Conservation (phyloP, 1,140 invertebrate genomes). For the Cydia strobilella region DNA sequence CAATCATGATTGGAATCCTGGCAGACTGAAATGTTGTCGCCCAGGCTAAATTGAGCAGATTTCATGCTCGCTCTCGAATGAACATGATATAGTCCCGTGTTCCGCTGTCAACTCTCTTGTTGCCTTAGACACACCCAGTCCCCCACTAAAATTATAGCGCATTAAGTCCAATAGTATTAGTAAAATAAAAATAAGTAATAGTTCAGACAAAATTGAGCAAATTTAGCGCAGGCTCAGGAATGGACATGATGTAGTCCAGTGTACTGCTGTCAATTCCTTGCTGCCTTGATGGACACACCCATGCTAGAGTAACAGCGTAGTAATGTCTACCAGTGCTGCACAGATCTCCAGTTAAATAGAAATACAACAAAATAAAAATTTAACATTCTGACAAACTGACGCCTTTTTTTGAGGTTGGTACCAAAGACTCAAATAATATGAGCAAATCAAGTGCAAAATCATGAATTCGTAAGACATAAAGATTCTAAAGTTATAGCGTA, state of each 20-base stretch:
- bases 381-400: too few species aligned
- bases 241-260: constrained; percentile 55
- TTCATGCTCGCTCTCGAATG: too few species aligned
- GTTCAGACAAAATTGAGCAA: neutral
- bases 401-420: too few species aligned
- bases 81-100: constrained; percentile 38
- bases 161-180: neutral
- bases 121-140: constrained; percentile 69
- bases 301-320: constrained; percentile 33
- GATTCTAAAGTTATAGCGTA: too few species aligned
- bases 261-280: constrained; percentile 58
- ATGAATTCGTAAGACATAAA: too few species aligned
- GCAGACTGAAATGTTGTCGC: too few species aligned
- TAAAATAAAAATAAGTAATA: neutral
- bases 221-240: constrained; percentile 35
- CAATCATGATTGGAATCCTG: too few species aligned
- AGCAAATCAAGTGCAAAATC: too few species aligned
- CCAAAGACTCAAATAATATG: too few species aligned
- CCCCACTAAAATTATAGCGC: neutral
- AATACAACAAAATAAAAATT: too few species aligned
- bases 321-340: neutral
- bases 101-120: constrained; percentile 58
- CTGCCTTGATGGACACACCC: constrained; percentile 67
- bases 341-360: too few species aligned
- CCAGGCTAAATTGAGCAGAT: too few species aligned